A percentile compares a stretch with the other conserved stretches of the same genome.
These are phyloP conservation scores for Chrysocyon brachyurus DNA, from an alignment of 2,797 vertebrate species.

Conservation along the genomic window DNA sequence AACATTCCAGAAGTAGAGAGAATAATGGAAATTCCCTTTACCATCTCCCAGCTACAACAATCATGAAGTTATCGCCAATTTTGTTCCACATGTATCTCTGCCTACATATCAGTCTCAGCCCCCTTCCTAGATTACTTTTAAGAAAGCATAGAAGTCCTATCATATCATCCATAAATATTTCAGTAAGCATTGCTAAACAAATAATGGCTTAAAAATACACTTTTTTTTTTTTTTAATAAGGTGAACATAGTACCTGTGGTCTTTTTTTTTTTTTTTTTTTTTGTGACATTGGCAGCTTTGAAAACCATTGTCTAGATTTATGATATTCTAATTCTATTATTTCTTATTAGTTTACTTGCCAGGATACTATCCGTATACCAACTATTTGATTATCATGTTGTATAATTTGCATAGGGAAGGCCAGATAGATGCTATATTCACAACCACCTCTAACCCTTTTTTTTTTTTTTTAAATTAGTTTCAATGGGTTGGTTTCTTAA, in stretches of 20 bases:
- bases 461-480: neutral
- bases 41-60: neutral
- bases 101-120: neutral
- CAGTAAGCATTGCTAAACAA: neutral
- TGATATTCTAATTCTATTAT: neutral
- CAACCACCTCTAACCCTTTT: neutral
- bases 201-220: neutral
- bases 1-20: neutral
- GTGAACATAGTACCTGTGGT: neutral
- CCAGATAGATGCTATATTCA: neutral
- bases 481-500: neutral
- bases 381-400: neutral
- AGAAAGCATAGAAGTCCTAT: slow-evolving; percentile 16
- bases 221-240: neutral
- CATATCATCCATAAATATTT: neutral
- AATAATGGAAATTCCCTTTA: neutral
- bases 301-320: neutral
- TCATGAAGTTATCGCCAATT: neutral
- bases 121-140: neutral
- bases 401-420: neutral
- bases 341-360: neutral
- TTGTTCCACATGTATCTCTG: neutral
- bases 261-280: neutral
- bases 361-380: neutral
- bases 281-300: neutral